Percentiles rank a stretch among this genome's conserved stretches.
phyloP scores from a whole-genome alignment of 2,113 vertebrate genomes.

The Corythoichthys haematopterus region DNA sequence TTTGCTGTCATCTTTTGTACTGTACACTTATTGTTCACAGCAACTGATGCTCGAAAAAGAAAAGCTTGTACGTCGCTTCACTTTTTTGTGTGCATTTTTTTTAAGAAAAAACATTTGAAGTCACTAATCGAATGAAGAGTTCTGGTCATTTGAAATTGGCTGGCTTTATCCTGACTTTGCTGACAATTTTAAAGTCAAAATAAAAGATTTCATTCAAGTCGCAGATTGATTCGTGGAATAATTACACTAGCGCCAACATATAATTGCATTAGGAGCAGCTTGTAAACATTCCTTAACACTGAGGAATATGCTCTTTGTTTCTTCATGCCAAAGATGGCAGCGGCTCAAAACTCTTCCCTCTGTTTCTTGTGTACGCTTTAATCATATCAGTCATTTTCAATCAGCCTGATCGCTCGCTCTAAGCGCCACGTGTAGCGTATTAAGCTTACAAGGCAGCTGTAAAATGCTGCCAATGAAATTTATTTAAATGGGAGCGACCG shows the following conservation, averaged over 20 bases:
- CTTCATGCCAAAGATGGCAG: slow-evolving; percentile 12
- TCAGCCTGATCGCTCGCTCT: neutral
- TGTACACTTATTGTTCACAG: no score
- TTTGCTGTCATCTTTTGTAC: no score
- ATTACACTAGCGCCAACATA: neutral
- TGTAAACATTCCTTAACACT: slow-evolving; percentile 3
- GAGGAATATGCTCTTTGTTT: slow-evolving; percentile 3
- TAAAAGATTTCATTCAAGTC: neutral
- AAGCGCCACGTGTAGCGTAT: neutral
- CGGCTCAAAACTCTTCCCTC: slow-evolving; percentile 8
- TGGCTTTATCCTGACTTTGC: neutral
- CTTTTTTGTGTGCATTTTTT: no score
- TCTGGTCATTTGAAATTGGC: neutral
- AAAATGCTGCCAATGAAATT: neutral
- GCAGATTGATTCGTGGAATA: slow-evolving; percentile 6
- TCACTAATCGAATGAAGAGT: neutral
- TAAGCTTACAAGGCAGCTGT: neutral
- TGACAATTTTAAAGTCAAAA: neutral
- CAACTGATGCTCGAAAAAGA: neutral
- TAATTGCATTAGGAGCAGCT: neutral
- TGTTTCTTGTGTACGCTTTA: slow-evolving; percentile 1
- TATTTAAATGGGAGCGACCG: neutral
- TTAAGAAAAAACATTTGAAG: neutral
- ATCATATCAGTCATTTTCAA: slow-evolving; percentile 11
- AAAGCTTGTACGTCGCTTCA: no score